Conservation (phyloP, 2,113 vertebrate species). For the Barnardius zonarius region DNA sequence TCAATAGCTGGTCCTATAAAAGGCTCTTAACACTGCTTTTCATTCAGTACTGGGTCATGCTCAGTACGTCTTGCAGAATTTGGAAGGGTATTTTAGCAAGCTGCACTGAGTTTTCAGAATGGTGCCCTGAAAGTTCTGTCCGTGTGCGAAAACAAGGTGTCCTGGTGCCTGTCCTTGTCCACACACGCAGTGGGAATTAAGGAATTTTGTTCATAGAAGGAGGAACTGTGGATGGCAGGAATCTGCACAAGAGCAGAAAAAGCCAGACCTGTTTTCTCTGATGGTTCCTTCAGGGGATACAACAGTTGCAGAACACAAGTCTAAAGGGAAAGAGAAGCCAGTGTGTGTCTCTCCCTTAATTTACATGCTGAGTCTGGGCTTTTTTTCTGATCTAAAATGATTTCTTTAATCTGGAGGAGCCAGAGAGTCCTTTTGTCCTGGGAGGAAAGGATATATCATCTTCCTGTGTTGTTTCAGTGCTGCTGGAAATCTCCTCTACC, state of each 20-base stretch:
- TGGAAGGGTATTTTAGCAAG: neutral
- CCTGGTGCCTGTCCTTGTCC: neutral
- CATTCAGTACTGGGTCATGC: neutral
- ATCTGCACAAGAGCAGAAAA: neutral
- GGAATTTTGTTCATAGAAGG: neutral
- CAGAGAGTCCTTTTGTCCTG: neutral
- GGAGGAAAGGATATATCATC: neutral
- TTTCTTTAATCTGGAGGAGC: neutral
- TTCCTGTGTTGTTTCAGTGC: neutral
- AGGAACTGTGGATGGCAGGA: neutral
- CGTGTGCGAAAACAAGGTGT: neutral
- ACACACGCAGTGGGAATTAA: neutral
- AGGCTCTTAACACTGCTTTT: neutral
- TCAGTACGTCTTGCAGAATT: neutral
- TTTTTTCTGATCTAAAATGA: neutral
- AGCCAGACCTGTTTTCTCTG: neutral
- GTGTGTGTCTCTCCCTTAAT: neutral
- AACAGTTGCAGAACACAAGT: neutral
- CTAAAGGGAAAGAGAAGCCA: neutral
- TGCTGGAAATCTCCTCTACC: neutral
- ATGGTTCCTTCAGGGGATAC: neutral
- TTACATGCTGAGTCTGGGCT: neutral
- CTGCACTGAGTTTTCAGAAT: neutral
- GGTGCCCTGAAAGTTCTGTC: neutral
- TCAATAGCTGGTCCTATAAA: neutral